These are phyloP conservation scores for Proisotoma minuta DNA, from an alignment of 2,888 invertebrate species.

Conservation along the genomic window DNA sequence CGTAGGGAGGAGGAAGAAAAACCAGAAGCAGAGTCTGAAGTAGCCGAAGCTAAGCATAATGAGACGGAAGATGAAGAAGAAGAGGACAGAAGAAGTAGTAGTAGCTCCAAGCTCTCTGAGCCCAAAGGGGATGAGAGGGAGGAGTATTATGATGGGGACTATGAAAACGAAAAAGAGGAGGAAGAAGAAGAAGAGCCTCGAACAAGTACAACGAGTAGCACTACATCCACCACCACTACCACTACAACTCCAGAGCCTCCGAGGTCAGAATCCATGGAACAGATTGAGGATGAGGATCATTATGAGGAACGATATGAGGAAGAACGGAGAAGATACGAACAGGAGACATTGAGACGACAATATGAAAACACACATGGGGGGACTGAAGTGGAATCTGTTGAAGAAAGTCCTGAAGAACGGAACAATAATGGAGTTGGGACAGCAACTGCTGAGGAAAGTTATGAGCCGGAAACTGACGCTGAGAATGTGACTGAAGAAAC, in stretches of 20 bases:
- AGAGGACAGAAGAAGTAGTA: constrained; percentile 17
- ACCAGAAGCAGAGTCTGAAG: constrained; percentile 5
- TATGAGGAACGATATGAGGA: constrained; percentile 30
- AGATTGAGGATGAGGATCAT: constrained; percentile 28
- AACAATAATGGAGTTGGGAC: neutral
- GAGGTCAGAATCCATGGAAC: constrained; percentile 9
- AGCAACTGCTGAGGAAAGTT: constrained; percentile 6
- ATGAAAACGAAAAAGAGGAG: constrained; percentile 16
- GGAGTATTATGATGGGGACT: constrained; percentile 16
- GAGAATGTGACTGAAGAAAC: constrained; percentile 1
- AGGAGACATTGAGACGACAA: constrained; percentile 15
- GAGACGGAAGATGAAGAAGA: too few relatives aligned
- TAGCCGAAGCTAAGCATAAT: neutral
- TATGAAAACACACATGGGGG: constrained; percentile 13
- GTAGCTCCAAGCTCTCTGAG: constrained; percentile 16
- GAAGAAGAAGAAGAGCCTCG: constrained; percentile 21
- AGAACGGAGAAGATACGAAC: constrained; percentile 25
- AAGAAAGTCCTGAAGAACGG: constrained; percentile 12
- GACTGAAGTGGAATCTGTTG: constrained; percentile 6
- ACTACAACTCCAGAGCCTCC: constrained; percentile 20
- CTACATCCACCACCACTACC: constrained; percentile 16
- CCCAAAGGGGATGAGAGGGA: constrained; percentile 4
- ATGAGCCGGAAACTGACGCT: neutral
- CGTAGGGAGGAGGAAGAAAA: constrained; percentile 10
- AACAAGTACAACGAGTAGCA: constrained; percentile 1